Evolutionary conservation across 2,797 vertebrate species (phyloP), one percentile per base, ranked within the genome.

Genomic region (Girardinus metallicus): DNA sequence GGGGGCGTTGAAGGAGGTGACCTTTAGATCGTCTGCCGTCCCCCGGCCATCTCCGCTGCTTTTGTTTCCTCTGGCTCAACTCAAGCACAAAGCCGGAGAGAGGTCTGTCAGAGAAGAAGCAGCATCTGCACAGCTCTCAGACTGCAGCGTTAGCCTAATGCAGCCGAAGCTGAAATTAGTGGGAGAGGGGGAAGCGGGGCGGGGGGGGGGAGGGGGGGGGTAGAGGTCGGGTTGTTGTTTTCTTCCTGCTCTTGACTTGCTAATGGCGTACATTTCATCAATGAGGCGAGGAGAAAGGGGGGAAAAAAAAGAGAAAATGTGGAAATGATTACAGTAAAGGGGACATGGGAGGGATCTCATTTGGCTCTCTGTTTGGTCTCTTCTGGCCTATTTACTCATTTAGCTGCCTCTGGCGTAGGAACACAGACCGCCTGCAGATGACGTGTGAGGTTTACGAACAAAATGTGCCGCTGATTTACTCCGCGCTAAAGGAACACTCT

Each of bases 311-410:
- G 73, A 82, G 88, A 80, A 93, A 94, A 95, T 94, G 93, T 94
- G 94, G 94, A 93, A 95, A 91, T 92, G 81, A 95, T 95, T 94
- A 94, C 81, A 86, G 88, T 83, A 87, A 88, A 83, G 1, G 86
- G 88, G 87, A 91, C 86, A 88, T 86, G 93, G 86, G 91, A 87
- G 93, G 92, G 92, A 87, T 88, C 88, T 86, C 78, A 78, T 89
- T 88, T 91, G 84, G 90, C 89, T 91, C 81, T 83, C 85, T 70
- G 87, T 87, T 84, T 78, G 82, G 85, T 88, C 90, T 93, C 87
- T 85, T 90, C 88, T 83, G 90, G 89, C 85, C 92, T 91, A 87
- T 89, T 92, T 93, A 91, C 79, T 91, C 91, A 92, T 91, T 94
- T 92, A 88, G 80, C 89, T 88, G 85, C 90, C 88, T 47, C 87